A percentile compares a stretch with the other conserved stretches of the same genome.
phyloP scores from a whole-genome alignment of 2,888 invertebrate species.

The Sesia apiformis region DNA sequence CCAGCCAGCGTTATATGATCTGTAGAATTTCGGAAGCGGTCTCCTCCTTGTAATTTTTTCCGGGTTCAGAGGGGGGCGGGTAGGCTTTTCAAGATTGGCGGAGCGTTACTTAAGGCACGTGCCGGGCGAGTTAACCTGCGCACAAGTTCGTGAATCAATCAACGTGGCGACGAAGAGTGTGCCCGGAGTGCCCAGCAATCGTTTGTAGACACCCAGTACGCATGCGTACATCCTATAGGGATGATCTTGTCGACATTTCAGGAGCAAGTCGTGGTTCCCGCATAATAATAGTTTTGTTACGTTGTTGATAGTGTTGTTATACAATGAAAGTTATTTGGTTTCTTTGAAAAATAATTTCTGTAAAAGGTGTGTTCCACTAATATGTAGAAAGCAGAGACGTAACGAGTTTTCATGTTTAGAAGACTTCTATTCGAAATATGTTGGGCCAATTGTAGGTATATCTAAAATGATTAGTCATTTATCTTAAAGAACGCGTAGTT shows the following conservation, averaged over 20 bases:
- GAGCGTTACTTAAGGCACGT: slow-evolving; percentile 45
- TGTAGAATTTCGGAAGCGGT: slow-evolving; percentile 17
- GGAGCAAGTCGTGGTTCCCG: no score
- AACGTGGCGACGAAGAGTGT: slow-evolving; percentile 33
- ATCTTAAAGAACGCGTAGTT: no score
- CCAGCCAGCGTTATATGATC: slow-evolving; percentile 22
- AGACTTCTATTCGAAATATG: no score
- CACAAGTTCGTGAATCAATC: slow-evolving; percentile 70
- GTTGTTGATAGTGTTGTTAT: no score
- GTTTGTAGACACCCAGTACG: slow-evolving; percentile 32
- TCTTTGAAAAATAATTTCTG: no score
- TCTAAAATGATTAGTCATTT: no score
- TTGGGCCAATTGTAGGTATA: no score
- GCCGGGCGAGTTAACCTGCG: slow-evolving; percentile 52
- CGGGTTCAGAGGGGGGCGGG: slow-evolving; percentile 11
- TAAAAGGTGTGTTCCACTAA: no score
- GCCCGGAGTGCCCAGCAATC: slow-evolving; percentile 45
- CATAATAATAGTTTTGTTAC: no score
- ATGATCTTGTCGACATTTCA: slow-evolving; percentile 16
- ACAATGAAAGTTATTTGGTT: no score
- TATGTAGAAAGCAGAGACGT: no score
- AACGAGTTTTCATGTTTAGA: no score
- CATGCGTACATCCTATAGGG: slow-evolving; percentile 55
- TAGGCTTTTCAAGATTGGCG: slow-evolving; percentile 30
- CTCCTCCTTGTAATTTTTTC: slow-evolving; percentile 7